Base-by-base conservation (phyloP, 2,888 invertebrate genomes). In the Agriotes lineatus region DNA sequence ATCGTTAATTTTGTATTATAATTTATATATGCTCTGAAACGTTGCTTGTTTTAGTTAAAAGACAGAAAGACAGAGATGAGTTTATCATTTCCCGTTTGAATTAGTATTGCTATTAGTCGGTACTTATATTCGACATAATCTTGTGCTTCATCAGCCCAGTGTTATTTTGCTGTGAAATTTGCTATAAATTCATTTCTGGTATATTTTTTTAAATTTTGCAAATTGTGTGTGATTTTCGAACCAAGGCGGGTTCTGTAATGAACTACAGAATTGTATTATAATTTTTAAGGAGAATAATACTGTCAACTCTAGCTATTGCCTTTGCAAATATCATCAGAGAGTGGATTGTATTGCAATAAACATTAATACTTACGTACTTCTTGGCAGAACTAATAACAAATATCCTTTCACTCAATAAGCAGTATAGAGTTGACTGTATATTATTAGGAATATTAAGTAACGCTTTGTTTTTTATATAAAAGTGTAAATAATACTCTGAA, bases 1-100 rank as follows among this genome's bases (percentile, higher is more conserved):
- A 42, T 37, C 18, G 25, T 58, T 57, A 42, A 42, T 25, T 39
- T 42, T 58, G 22, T 58, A 42, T 22, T 58, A 42, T 58, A 58
- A 58, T 58, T 42, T 58, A 22, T 22, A 45, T 10, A 10, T 7
- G 48, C 48, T 48, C 12, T 48, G 30, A 33, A 54, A 35, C 30
- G n/a, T 25, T 9, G 16, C 18, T 33, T 35, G 7, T 50, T 54
- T 54, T 54, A 48, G 20, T 48, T 19, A 48, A 48, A 3, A 7
- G 12, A 48, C 20, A 22, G 12, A 25, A 19, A 22, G 33, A 54
- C 54, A 25, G 54, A 33, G 33, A 54, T 33, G 54, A 54, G 33
- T 54, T 54, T 54, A 54, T 54, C 18, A 33, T 35, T 54, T 12
- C 30, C 22, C 22, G 16, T 18, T 42, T 42, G 42, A 37, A 37